phyloP scores from a whole-genome alignment of 2,797 vertebrate species.

The Bufotes viridis region DNA sequence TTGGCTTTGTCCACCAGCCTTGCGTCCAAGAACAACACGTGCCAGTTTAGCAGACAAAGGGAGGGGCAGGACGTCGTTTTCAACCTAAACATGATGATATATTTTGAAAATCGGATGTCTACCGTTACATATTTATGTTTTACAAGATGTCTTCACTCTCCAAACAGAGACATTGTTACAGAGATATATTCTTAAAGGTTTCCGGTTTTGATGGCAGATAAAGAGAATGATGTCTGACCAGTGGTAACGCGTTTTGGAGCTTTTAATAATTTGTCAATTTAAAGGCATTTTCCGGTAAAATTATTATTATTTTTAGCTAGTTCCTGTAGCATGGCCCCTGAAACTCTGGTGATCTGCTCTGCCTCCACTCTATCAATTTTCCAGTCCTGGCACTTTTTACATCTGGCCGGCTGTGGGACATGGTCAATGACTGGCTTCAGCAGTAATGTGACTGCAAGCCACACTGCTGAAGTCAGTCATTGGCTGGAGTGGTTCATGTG shows the following conservation, averaged over 20 bases:
- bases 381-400: too few species aligned
- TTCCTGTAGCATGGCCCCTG: too few species aligned
- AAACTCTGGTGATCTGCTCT: too few species aligned
- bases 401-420: too few species aligned
- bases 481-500: too few species aligned
- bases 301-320: too few species aligned
- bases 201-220: not conserved
- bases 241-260: not conserved
- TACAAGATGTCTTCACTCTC: constrained; percentile 46
- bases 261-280: not conserved
- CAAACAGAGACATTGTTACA: constrained; percentile 17
- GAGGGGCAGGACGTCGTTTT: constrained; percentile 71
- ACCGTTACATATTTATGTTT: constrained; percentile 57
- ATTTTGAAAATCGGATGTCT: constrained; percentile 63
- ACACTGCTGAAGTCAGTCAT: too few species aligned
- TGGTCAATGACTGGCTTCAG: too few species aligned
- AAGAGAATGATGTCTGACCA: not conserved
- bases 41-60: constrained; percentile 70
- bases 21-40: constrained; percentile 75
- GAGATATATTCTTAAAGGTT: not conserved
- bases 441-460: too few species aligned
- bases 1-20: constrained; percentile 70
- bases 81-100: constrained; percentile 67
- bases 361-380: too few species aligned
- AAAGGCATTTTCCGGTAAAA: too few species aligned